Conservation (phyloP, 1,140 invertebrate species). For the Macrostomum lignano region DNA sequence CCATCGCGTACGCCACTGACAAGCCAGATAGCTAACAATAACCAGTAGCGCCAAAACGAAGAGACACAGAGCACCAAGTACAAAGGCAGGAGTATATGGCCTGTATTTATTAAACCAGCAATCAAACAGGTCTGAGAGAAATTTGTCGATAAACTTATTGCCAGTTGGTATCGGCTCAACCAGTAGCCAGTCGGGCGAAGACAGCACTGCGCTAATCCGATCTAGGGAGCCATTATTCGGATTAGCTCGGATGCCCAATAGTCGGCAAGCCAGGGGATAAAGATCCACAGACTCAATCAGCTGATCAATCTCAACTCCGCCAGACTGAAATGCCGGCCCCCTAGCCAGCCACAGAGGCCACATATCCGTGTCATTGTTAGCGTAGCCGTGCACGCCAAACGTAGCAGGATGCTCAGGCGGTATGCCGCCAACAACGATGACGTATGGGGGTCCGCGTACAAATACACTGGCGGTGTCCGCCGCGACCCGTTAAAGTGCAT, state of each 20-base stretch:
- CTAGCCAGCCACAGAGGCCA: slow-evolving; percentile 39
- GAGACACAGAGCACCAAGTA: too few relatives aligned
- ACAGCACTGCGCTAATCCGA: too few relatives aligned
- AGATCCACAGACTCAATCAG: slow-evolving; percentile 38
- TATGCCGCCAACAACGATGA: background rate
- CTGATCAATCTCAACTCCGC: slow-evolving; percentile 18
- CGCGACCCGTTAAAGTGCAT: background rate
- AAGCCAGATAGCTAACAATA: too few relatives aligned
- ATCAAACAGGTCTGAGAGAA: too few relatives aligned
- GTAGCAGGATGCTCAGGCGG: background rate
- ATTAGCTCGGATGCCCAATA: slow-evolving; percentile 29
- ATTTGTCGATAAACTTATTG: too few relatives aligned
- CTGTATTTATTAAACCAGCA: too few relatives aligned
- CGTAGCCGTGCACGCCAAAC: slow-evolving; percentile 38
- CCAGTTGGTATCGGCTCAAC: too few relatives aligned
- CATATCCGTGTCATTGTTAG: slow-evolving; percentile 34
- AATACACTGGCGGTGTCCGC: background rate
- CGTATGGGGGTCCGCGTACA: background rate
- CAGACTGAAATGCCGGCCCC: slow-evolving; percentile 35
- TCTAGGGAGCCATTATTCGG: slow-evolving; percentile 22
- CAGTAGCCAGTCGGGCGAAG: too few relatives aligned
- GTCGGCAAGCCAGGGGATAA: slow-evolving; percentile 36
- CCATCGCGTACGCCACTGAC: too few relatives aligned
- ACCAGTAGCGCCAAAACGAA: too few relatives aligned
- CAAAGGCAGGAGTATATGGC: too few relatives aligned